These are phyloP conservation scores for Bovichtus diacanthus DNA, from an alignment of 2,797 vertebrate genomes.

Conservation along the genomic window DNA sequence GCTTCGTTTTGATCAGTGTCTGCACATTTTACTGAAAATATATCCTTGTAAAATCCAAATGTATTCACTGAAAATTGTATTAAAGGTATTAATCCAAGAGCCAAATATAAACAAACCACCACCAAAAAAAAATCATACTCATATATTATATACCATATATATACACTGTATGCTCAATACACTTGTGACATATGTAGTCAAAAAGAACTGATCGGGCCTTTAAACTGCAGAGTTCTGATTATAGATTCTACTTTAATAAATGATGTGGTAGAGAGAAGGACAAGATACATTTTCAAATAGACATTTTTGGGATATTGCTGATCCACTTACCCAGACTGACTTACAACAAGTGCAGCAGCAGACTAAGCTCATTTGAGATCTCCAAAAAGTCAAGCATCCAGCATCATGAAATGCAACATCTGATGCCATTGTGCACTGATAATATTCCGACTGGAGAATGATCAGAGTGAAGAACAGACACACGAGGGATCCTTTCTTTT, in stretches of 20 bases:
- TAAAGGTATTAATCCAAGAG: background rate
- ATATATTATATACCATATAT: background rate
- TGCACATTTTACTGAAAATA: conserved; percentile 1
- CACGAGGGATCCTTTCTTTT: conserved; percentile 30
- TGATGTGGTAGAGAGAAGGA: background rate
- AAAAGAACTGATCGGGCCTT: background rate
- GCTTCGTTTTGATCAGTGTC: background rate
- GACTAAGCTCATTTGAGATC: conserved; percentile 34
- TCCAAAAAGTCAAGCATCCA: conserved; percentile 30
- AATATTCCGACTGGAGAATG: conserved; percentile 32
- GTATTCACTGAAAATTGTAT: background rate
- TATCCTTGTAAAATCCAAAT: background rate
- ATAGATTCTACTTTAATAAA: background rate
- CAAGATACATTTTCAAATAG: background rate
- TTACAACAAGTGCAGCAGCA: conserved; percentile 23
- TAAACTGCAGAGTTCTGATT: background rate
- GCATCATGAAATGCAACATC: conserved; percentile 41
- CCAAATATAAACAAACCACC: background rate
- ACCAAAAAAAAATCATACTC: background rate
- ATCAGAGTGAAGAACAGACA: conserved; percentile 61
- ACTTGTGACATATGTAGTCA: background rate
- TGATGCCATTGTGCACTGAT: conserved; percentile 42
- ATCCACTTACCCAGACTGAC: conserved; percentile 20
- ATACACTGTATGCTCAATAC: background rate
- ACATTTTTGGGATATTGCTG: background rate